Evolutionary conservation across 2,797 vertebrate species (phyloP).

Genomic region (Botia almorhae): DNA sequence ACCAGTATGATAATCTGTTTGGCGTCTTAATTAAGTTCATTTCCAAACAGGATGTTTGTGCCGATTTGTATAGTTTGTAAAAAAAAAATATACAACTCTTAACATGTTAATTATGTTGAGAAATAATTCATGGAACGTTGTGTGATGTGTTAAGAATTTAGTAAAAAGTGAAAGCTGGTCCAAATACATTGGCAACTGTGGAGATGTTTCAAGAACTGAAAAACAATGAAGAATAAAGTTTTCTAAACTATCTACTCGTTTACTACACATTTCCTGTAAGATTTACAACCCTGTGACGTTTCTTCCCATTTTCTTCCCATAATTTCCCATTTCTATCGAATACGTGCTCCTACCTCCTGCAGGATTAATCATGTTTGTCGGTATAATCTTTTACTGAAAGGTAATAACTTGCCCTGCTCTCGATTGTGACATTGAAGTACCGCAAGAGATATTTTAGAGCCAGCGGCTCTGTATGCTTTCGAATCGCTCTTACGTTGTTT

Average conservation of each 20-base stretch:
- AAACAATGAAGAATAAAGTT: constrained; percentile 16
- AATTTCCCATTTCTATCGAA: background rate
- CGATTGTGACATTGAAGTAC: too few relatives aligned
- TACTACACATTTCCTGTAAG: background rate
- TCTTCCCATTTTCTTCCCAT: too few relatives aligned
- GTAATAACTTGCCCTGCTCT: too few relatives aligned
- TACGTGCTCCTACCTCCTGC: background rate
- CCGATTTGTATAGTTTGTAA: constrained; percentile 7
- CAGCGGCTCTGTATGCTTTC: too few relatives aligned
- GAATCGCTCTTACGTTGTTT: too few relatives aligned
- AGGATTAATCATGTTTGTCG: too few relatives aligned
- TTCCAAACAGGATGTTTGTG: background rate
- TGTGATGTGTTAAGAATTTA: background rate
- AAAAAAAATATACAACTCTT: background rate
- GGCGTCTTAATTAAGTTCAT: background rate
- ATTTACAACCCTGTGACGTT: background rate
- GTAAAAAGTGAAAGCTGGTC: background rate
- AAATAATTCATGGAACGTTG: background rate
- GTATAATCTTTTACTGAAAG: too few relatives aligned
- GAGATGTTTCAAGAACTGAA: constrained; percentile 10
- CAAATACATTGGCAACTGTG: background rate
- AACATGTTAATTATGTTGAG: constrained; percentile 13
- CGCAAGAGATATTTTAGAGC: too few relatives aligned
- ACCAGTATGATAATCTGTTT: background rate
- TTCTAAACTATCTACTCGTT: background rate